Evolutionary conservation across 2,113 vertebrate genomes (phyloP), one percentile per base, ranked within the genome.

Genomic region (Chitala chitala): DNA sequence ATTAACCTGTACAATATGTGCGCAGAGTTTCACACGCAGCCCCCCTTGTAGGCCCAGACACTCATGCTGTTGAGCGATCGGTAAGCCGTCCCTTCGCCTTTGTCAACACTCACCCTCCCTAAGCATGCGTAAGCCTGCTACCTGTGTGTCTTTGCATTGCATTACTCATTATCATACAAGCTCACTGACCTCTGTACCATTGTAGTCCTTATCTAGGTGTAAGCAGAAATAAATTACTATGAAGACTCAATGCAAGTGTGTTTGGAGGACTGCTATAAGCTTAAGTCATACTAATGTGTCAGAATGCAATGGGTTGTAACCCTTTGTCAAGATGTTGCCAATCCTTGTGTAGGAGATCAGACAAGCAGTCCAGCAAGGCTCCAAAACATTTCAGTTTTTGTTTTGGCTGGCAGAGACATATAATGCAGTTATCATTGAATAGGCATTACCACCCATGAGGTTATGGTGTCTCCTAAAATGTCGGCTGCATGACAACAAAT

Each of bases 21-120:
- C 63, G 68, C 46, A 71, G 66, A 76, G 15, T 42, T 53, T 40
- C 38, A 69, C 76, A 55, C 42, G 15, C 71, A 53, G 24, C 53
- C 66, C 51, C 51, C 38, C 10, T 70, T 12, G 61, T 31, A 63
- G 31, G 64, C 44, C 54, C 17, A 38, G 15, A 71, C 58, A 71
- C 40, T 59, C 20, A 36, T 56, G 31, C 20, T 20, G 29, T 2
- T 36, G 51, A 31, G 29, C 26, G 4, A 38, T 20, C 29, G n/a
- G 38, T 15, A 29, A 63, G n/a, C 12, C 31, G 20, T 20, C 20
- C 17, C 15, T n/a, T 63, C 31, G 31, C 33, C 38, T 63, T 2
- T 36, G 13, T 63, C 59, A 63, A 29, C 38, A 63, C 38, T 33
- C 33, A 5, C 59, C 59, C 59, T 20, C 58, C n/a, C 58, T 63